phyloP scores from a whole-genome alignment of 2,888 invertebrate genomes.

The Graphium colonna region DNA sequence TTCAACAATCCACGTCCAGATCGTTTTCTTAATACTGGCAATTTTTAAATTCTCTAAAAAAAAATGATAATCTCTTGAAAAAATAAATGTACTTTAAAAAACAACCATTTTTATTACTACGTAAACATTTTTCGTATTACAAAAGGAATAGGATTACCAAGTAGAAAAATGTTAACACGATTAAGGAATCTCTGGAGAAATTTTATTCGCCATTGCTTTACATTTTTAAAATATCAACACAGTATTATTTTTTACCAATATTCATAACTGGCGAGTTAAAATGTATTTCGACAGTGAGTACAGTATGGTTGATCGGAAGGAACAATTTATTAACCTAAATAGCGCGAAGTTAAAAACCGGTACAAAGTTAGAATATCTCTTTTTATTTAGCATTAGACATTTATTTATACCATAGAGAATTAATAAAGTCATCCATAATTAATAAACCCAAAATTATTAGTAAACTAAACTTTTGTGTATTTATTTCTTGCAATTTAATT shows the following conservation, averaged over 20 bases:
- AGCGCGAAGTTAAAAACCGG: not conserved
- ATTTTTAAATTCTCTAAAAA: no score
- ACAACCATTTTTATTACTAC: no score
- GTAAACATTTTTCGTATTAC: no score
- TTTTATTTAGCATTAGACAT: not conserved
- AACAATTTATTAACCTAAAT: not conserved
- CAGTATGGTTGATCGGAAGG: not conserved
- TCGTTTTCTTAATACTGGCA: no score
- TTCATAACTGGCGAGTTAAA: constrained; percentile 52
- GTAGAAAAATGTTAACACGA: constrained; percentile 25
- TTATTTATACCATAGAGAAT: not conserved
- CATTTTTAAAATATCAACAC: constrained; percentile 8
- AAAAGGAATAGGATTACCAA: no score
- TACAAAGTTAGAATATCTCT: not conserved
- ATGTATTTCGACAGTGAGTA: constrained; percentile 48
- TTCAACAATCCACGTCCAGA: no score
- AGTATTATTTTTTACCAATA: constrained; percentile 9
- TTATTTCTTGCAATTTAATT: no score
- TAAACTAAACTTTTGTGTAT: no score
- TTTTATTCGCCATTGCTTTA: constrained; percentile 6
- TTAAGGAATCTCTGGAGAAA: constrained; percentile 19
- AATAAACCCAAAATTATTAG: no score
- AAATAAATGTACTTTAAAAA: no score
- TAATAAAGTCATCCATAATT: not conserved
- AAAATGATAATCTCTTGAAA: no score